These are phyloP conservation scores for Australoheros scitulus DNA, from an alignment of 2,113 vertebrate species.

Conservation along the genomic window DNA sequence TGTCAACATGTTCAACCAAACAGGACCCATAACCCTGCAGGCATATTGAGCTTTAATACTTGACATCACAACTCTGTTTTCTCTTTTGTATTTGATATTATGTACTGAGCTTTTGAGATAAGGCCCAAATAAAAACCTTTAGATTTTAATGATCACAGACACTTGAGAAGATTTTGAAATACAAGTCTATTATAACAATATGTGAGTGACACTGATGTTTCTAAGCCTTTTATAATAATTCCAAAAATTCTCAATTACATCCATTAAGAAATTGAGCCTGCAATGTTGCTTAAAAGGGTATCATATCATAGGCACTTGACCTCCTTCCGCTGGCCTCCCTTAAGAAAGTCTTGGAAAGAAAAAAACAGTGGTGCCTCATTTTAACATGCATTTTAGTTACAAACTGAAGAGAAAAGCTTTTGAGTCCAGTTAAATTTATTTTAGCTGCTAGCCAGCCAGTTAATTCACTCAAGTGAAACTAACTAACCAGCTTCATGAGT, in stretches of 20 bases:
- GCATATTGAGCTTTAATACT: neutral
- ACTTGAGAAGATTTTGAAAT: neutral
- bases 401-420: too few species aligned
- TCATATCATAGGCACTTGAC: too few species aligned
- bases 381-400: neutral
- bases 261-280: neutral
- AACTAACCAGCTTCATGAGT: neutral
- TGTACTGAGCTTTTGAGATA: neutral
- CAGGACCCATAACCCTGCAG: neutral
- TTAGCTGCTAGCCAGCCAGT: too few species aligned
- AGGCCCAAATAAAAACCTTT: neutral
- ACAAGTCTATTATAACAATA: neutral
- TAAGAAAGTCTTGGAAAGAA: neutral
- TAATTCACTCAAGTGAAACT: too few species aligned
- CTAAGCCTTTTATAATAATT: neutral
- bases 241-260: neutral
- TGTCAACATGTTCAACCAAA: neutral
- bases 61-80: neutral
- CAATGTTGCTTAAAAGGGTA: too few species aligned
- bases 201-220: neutral
- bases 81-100: neutral
- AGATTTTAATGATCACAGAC: neutral
- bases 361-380: neutral
- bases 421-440: too few species aligned
- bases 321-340: too few species aligned